Conservation (phyloP, 1,140 invertebrate species). For the Theocolax elegans region DNA sequence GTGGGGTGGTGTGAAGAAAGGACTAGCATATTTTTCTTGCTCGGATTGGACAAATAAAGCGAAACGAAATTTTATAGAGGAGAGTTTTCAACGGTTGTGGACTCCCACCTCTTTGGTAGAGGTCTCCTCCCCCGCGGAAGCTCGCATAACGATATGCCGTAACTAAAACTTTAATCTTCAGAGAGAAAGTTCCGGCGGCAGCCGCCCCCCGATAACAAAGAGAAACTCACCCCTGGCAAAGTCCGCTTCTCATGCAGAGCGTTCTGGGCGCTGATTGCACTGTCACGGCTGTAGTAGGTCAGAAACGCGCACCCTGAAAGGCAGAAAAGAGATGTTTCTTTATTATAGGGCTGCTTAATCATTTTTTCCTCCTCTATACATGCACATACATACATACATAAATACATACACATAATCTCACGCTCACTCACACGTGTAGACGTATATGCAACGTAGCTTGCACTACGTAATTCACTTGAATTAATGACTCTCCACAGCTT, state of each 20-base stretch:
- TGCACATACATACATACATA: too few relatives aligned
- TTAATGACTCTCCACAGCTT: background rate
- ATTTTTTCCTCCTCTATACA: slow-evolving; percentile 13
- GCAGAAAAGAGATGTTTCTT: slow-evolving; percentile 54
- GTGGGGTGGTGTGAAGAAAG: too few relatives aligned
- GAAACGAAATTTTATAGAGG: slow-evolving; percentile 15
- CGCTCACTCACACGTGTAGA: too few relatives aligned
- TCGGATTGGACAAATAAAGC: too few relatives aligned
- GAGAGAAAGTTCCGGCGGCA: slow-evolving; percentile 25
- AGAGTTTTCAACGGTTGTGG: slow-evolving; percentile 3
- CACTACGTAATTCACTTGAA: slow-evolving; percentile 9
- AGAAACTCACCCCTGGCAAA: slow-evolving; percentile 91
- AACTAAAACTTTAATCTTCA: slow-evolving; percentile 31
- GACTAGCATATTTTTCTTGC: too few relatives aligned
- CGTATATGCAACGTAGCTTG: too few relatives aligned
- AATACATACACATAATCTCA: too few relatives aligned
- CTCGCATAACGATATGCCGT: slow-evolving; percentile 2
- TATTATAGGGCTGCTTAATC: slow-evolving; percentile 28
- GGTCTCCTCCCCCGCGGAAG: background rate
- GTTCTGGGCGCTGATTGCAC: slow-evolving; percentile 89
- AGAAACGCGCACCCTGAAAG: slow-evolving; percentile 95
- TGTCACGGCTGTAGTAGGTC: slow-evolving; percentile 95
- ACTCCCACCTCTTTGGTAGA: background rate
- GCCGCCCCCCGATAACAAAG: slow-evolving; percentile 9
- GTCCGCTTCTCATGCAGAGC: slow-evolving; percentile 97